These are phyloP conservation scores for Melanerpes aurifrons DNA, from an alignment of 2,113 vertebrate genomes.

Conservation along the genomic window DNA sequence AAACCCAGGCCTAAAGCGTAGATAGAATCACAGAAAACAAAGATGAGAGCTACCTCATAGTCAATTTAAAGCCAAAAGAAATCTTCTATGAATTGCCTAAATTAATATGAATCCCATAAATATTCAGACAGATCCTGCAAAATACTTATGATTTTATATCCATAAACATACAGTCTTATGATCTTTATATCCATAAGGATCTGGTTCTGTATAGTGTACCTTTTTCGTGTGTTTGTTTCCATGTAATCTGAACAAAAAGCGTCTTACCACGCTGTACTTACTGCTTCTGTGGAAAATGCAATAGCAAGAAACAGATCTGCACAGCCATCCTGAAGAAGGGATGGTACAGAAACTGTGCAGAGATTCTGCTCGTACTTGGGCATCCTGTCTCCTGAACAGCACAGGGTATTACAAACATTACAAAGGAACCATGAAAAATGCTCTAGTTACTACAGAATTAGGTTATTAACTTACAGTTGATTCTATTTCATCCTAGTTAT, in stretches of 20 bases:
- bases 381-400: not conserved
- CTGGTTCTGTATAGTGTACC: not conserved
- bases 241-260: not conserved
- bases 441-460: not conserved
- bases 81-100: not conserved
- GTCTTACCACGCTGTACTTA: not conserved
- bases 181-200: not conserved
- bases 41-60: rapidly evolving
- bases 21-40: not conserved
- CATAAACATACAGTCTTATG: not conserved
- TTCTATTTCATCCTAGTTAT: conserved; percentile 2
- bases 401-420: not conserved
- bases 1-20: not conserved
- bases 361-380: not conserved
- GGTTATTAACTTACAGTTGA: conserved; percentile 27
- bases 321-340: not conserved
- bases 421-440: not conserved
- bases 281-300: not conserved
- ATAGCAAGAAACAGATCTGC: not conserved
- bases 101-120: not conserved
- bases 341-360: not conserved
- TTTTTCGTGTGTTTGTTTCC: not conserved
- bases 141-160: not conserved
- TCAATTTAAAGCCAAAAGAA: not conserved
- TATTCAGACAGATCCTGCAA: not conserved